Evolutionary conservation across 2,888 invertebrate species (phyloP), one percentile per base, ranked within the genome.

Genomic region (Halictus ligatus): DNA sequence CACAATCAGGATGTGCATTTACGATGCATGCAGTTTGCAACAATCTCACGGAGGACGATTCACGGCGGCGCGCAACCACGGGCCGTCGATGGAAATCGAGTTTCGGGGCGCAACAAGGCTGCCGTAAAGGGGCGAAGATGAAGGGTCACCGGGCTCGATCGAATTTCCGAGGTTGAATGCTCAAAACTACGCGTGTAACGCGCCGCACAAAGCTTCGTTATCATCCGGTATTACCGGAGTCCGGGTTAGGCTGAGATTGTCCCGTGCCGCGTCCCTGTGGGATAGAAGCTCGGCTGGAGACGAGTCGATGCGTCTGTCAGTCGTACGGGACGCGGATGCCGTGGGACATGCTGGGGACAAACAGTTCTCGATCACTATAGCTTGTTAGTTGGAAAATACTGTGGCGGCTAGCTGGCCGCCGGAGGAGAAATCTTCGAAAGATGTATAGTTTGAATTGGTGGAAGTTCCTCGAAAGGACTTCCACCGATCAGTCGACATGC

Each of bases 121-220:
- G 50, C 21, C 77, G 76, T 46, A 50, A 80, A 64, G 84, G 84
- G 79, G 15, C 25, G 84, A 83, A 87, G 79, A 75, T 67, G 83
- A 83, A 80, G 84, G 78, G 85, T 80, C 85, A 67, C 35, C 67
- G 87, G n/a, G 58, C 75, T 75, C 88, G 87, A 90, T 90, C 90
- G 89, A 90, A 83, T 90, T 90, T 90, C 89, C 85, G 40, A 40
- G 15, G 77, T 29, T 81, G 85, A 90, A 90, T 89, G 83, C 83
- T 88, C 89, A 84, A 89, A 89, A 90, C 88, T 86, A 85, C 85
- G 54, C 72, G 75, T 76, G 77, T 50, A 86, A 86, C 86, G 79
- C 48, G 71, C 64, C 25, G 84, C 81, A 90, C 90, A 90, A 90
- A 88, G 90, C 80, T 83, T 90, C 90, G 90, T 90, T 90, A 90